A percentile compares a stretch with the other conserved stretches of the same genome.
Evolutionary conservation across 2,113 vertebrate species (phyloP).

Genomic region (Poicephalus meyeri): DNA sequence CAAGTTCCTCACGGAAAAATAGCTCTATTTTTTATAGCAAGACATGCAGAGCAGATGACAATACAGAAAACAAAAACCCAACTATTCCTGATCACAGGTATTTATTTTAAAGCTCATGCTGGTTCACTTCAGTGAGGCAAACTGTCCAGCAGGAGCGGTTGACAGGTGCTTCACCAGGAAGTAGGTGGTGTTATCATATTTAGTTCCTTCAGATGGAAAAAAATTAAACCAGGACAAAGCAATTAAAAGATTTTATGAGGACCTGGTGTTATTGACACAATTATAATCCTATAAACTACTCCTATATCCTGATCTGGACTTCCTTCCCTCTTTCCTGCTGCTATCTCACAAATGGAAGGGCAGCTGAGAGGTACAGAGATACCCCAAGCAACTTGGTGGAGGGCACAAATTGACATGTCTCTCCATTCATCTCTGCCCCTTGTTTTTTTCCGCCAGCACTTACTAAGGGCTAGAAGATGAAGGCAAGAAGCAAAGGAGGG

Average conservation of each 20-base stretch:
- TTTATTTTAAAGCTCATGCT: neutral
- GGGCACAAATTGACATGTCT: fast-evolving
- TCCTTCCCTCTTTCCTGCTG: neutral
- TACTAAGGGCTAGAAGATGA: neutral
- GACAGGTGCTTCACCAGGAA: neutral
- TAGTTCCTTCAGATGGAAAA: neutral
- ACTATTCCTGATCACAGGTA: neutral
- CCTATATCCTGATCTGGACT: neutral
- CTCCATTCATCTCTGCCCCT: neutral
- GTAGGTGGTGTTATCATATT: neutral
- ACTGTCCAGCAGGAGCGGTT: neutral
- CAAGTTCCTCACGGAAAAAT: neutral
- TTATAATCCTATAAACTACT: neutral
- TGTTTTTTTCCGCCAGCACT: neutral
- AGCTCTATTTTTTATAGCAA: neutral
- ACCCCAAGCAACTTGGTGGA: neutral
- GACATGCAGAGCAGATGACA: neutral
- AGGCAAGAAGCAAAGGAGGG: neutral
- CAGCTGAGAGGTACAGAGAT: neutral
- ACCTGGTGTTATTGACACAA: neutral
- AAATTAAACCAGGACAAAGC: neutral
- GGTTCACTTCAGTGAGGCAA: neutral
- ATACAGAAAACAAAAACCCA: neutral
- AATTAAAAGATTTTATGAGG: neutral
- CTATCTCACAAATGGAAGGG: neutral